phyloP scores from a whole-genome alignment of 53 echinoderm and acorn worm genomes.

The Antedon mediterranea region DNA sequence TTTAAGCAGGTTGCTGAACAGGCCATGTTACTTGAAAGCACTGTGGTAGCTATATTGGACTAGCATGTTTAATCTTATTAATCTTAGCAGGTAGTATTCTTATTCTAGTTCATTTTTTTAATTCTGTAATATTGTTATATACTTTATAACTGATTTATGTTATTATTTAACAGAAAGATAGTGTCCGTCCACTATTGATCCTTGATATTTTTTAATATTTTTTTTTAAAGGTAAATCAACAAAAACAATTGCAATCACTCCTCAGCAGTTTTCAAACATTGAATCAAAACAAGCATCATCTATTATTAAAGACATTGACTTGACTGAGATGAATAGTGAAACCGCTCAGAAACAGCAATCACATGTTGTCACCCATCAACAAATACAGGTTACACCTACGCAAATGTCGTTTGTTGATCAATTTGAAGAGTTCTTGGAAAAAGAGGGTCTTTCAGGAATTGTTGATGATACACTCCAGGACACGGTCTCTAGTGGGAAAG shows the following conservation, averaged over 20 bases:
- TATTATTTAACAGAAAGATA: too few relatives aligned
- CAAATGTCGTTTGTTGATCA: conserved; percentile 46
- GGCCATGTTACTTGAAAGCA: too few relatives aligned
- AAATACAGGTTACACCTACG: background rate
- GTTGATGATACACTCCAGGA: background rate
- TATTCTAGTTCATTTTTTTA: too few relatives aligned
- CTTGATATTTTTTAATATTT: too few relatives aligned
- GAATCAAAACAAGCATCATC: background rate
- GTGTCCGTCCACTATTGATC: too few relatives aligned
- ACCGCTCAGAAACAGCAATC: background rate
- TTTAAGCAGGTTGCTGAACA: too few relatives aligned
- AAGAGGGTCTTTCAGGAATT: conserved; percentile 25
- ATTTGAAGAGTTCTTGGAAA: conserved; percentile 86
- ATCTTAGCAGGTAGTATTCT: too few relatives aligned
- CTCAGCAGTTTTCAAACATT: background rate
- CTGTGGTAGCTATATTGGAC: too few relatives aligned
- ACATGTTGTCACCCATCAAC: background rate
- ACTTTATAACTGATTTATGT: too few relatives aligned
- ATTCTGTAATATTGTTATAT: too few relatives aligned
- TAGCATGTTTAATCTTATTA: too few relatives aligned
- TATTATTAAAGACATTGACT: background rate
- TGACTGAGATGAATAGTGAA: background rate
- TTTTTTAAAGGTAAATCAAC: background rate
- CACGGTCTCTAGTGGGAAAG: background rate
- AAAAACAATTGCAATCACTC: background rate